These are phyloP conservation scores for Saccostrea echinata DNA, from an alignment of 1,140 invertebrate genomes.

Conservation along the genomic window DNA sequence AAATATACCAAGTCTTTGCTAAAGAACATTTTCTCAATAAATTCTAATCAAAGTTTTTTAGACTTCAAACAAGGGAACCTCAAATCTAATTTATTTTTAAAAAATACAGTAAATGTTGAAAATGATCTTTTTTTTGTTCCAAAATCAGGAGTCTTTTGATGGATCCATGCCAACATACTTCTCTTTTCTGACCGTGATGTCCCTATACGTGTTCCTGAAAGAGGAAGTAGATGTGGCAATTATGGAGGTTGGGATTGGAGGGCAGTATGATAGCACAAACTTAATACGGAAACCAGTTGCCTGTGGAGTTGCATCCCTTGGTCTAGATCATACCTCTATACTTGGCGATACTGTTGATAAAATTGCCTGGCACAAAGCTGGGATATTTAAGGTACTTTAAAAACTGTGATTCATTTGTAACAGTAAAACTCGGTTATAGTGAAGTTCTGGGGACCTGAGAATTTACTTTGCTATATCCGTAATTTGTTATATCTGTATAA, in stretches of 20 bases:
- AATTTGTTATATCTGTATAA: too few species aligned
- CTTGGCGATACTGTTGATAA: slow-evolving; percentile 91
- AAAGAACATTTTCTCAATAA: too few species aligned
- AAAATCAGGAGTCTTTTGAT: slow-evolving; percentile 58
- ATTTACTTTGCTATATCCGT: too few species aligned
- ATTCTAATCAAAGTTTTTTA: too few species aligned
- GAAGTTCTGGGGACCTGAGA: too few species aligned
- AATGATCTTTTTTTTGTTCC: neutral
- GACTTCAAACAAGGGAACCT: too few species aligned
- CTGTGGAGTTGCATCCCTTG: slow-evolving; percentile 94
- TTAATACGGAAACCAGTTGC: slow-evolving; percentile 84
- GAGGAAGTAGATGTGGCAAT: slow-evolving; percentile 94
- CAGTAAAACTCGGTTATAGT: too few species aligned
- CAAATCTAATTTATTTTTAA: too few species aligned
- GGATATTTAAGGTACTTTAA: slow-evolving; percentile 90
- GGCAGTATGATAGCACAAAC: slow-evolving; percentile 96
- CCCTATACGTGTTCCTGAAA: slow-evolving; percentile 92
- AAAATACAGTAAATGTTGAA: too few species aligned
- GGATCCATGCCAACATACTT: slow-evolving; percentile 94
- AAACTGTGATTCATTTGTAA: too few species aligned
- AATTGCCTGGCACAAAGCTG: slow-evolving; percentile 97
- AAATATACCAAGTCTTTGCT: too few species aligned
- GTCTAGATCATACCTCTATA: slow-evolving; percentile 91
- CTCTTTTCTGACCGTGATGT: slow-evolving; percentile 94
- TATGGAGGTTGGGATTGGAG: slow-evolving; percentile 98